Percentiles rank a stretch among this genome's conserved stretches.
phyloP scores from a whole-genome alignment of 1,140 invertebrate species.

The Drosophila ogumai region DNA sequence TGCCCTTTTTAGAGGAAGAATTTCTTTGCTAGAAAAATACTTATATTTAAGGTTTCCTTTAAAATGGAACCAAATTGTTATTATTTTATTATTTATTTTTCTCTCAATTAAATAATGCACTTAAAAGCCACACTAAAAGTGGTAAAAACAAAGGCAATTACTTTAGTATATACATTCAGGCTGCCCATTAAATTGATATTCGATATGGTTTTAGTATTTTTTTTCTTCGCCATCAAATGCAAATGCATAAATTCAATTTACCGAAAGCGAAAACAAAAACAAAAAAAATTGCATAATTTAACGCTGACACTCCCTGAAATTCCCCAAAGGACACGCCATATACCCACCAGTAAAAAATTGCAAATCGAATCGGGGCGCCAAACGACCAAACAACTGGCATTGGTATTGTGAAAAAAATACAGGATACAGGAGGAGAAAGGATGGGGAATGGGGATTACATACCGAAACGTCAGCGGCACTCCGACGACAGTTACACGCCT shows the following conservation, averaged over 20 bases:
- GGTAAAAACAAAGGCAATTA: background rate
- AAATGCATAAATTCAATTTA: constrained; percentile 80
- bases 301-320: constrained; percentile 61
- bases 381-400: constrained; percentile 42
- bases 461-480: constrained; percentile 78
- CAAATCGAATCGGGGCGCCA: constrained; percentile 74
- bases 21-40: background rate
- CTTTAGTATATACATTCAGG: constrained; percentile 3
- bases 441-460: constrained; percentile 33
- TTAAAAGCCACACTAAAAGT: background rate
- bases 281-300: constrained; percentile 72
- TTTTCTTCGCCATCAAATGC: constrained; percentile 14
- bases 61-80: too few species aligned
- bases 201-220: constrained; percentile 8
- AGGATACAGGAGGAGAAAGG: background rate
- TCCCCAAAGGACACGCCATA: constrained; percentile 30
- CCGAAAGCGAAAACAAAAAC: constrained; percentile 30
- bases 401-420: constrained; percentile 14
- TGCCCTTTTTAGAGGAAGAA: background rate
- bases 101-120: background rate
- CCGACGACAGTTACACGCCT: constrained; percentile 78
- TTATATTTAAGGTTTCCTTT: too few species aligned
- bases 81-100: background rate
- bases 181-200: constrained; percentile 26
- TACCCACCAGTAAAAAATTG: constrained; percentile 69